Base-by-base conservation (phyloP, 37 sponge, comb jelly and placozoan genomes). In the Oopsacas minuta region DNA sequence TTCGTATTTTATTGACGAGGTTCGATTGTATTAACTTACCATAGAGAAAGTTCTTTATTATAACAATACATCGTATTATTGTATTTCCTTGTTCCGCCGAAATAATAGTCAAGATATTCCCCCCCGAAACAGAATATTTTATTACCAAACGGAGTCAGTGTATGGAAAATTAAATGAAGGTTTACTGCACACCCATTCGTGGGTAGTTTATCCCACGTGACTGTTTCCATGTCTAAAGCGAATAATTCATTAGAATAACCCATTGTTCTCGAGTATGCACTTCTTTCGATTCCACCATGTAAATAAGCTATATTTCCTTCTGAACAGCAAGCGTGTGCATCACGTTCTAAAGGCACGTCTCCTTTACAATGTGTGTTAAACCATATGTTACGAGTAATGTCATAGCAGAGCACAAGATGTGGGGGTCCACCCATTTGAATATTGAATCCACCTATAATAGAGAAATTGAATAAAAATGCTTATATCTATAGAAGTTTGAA, bases 141-240 rank as follows among this genome's bases (percentile, higher is more conserved):
- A 61, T 61, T 61, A 10, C 75, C 75, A n/a, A 61, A 61, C 30
- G 75, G 75, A 61, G 75, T 61, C 75, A 61, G 75, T 61, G 75
- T 61, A 61, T 61, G 75, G 75, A 61, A 61, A 61, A 61, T 61
- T n/a, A 61, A 61, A 61, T 61, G 75, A 25, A 61, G 7, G 22
- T 61, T 61, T 25, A 32, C 75, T 3, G 28, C 75, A 61, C 75
- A 61, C 28, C 75, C 75, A 12, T 10, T n/a, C 22, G 30, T 61
- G 28, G 75, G 75, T 3, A 61, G 30, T 61, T 61, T 3, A 7
- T 12, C 22, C 75, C 75, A 61, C 7, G 75, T 61, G 22, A 61
- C 20, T 32, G 75, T 61, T 34, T 61, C 75, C 75, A 61, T 61
- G 75, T 61, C 75, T 10, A 61, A 34, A 3, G 7, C 75, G 30